phyloP scores from a whole-genome alignment of 2,113 vertebrate genomes.

The Gyps fulvus region DNA sequence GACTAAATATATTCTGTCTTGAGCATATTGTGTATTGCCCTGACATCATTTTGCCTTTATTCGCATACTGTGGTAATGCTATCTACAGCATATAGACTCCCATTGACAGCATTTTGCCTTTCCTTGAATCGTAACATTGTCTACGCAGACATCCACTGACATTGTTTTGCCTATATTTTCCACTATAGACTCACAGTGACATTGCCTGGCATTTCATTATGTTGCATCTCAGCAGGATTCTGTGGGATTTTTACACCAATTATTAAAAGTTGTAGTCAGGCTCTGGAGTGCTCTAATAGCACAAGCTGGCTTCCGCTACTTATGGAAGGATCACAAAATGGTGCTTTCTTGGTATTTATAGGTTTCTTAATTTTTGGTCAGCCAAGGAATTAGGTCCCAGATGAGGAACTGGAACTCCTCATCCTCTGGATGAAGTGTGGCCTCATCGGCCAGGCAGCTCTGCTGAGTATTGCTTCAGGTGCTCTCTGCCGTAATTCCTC shows the following conservation, averaged over 20 bases:
- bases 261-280: constrained; percentile 41
- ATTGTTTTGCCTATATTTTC: constrained; percentile 39
- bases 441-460: background rate
- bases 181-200: constrained; percentile 30
- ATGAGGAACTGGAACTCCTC: background rate
- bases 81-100: constrained; percentile 49
- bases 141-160: constrained; percentile 58
- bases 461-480: background rate
- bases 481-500: accelerated
- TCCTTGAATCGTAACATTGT: constrained; percentile 57
- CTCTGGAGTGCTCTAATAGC: background rate
- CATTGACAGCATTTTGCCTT: constrained; percentile 56
- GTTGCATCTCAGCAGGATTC: background rate
- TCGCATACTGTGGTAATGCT: constrained; percentile 34
- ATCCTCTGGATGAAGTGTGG: background rate
- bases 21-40: constrained; percentile 50
- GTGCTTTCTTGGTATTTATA: background rate
- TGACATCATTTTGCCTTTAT: constrained; percentile 61
- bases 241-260: constrained; percentile 50
- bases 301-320: background rate
- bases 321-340: background rate
- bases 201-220: constrained; percentile 57
- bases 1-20: constrained; percentile 51
- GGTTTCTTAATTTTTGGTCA: background rate
- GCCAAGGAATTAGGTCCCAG: background rate